Evolutionary conservation across 2,113 vertebrate genomes (phyloP).

Genomic region (Bubo blakistoni): DNA sequence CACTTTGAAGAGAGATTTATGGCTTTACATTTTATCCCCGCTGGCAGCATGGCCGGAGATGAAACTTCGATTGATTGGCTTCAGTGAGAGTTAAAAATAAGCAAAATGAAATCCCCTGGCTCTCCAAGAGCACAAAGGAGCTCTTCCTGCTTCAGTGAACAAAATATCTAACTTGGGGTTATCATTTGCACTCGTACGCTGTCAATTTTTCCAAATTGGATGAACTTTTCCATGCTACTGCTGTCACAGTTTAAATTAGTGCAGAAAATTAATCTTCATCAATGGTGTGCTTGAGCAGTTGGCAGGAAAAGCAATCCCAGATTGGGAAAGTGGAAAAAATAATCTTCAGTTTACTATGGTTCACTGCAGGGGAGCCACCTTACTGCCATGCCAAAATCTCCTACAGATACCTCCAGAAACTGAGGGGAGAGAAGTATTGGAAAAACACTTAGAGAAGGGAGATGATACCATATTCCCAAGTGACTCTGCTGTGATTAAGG

Average conservation of each 20-base stretch:
- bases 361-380: not conserved
- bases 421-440: not conserved
- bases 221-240: not conserved
- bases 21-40: constrained; percentile 35
- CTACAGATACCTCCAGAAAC: not conserved
- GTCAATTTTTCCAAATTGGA: not conserved
- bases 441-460: not conserved
- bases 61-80: constrained; percentile 33
- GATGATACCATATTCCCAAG: not conserved
- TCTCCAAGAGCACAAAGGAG: not conserved
- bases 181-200: not conserved
- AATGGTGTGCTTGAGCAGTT: not conserved
- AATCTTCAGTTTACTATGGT: not conserved
- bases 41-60: not conserved
- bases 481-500: not conserved
- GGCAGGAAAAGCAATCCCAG: not conserved
- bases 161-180: not conserved
- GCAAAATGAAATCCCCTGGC: not conserved
- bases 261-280: not conserved
- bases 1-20: constrained; percentile 36
- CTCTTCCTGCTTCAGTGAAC: not conserved
- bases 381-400: not conserved
- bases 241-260: not conserved
- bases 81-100: constrained; percentile 36
- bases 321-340: not conserved